phyloP scores from a whole-genome alignment of 2,888 invertebrate species.

The Acholoe squamosa region DNA sequence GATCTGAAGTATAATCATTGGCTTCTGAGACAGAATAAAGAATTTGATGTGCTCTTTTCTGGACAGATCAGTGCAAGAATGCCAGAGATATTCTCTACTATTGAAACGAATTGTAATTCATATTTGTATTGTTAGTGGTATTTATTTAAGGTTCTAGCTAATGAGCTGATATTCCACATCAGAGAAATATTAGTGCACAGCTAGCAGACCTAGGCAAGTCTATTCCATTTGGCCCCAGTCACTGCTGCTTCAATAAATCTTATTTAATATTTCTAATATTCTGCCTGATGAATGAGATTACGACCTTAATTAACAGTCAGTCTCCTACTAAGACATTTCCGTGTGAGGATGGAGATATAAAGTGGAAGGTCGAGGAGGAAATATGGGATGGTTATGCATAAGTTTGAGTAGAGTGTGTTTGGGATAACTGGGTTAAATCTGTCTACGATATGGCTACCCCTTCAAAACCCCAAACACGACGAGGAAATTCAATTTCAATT shows the following conservation, averaged over 20 bases:
- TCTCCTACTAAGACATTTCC: neutral
- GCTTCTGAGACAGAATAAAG: no score
- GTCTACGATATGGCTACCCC: neutral
- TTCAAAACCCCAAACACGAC: slow-evolving; percentile 12
- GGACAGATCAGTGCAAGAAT: no score
- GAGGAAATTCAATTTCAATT: slow-evolving; percentile 54
- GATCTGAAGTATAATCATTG: no score
- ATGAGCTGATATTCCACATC: no score
- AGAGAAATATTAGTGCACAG: no score
- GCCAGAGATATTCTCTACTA: no score
- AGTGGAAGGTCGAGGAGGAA: neutral
- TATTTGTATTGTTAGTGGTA: no score
- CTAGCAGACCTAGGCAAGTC: neutral
- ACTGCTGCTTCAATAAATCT: slow-evolving; percentile 40
- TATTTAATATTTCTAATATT: slow-evolving; percentile 13
- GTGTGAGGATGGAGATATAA: neutral
- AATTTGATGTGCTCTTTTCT: no score
- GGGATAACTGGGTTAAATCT: neutral
- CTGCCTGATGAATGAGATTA: slow-evolving; percentile 41
- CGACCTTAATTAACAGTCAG: neutral
- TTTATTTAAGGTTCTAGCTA: no score
- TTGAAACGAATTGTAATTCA: no score
- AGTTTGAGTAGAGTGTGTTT: no score
- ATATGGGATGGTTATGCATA: neutral
- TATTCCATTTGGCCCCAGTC: neutral